Percentiles rank a stretch among this genome's conserved stretches.
Conservation (phyloP, 2,113 vertebrate species). For the Ciconia stormi region DNA sequence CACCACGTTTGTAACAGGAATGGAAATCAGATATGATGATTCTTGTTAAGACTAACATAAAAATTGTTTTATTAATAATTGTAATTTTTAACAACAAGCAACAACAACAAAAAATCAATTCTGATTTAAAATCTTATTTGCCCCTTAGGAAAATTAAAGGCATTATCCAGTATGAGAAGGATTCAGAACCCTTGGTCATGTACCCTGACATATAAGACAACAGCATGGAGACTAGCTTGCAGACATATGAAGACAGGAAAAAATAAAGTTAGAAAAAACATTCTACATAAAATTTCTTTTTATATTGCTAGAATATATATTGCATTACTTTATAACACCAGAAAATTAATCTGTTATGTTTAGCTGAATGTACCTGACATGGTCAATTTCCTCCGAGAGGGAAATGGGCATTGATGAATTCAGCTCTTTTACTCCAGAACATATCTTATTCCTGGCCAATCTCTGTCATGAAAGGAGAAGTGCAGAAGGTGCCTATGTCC, state of each 20-base stretch:
- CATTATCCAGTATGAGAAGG: background rate
- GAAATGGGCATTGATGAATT: background rate
- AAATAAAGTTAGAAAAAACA: background rate
- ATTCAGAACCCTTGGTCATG: background rate
- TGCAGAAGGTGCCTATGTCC: background rate
- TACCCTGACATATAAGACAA: background rate
- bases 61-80: background rate
- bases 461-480: background rate
- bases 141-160: background rate
- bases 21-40: background rate
- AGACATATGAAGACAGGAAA: background rate
- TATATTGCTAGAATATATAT: background rate
- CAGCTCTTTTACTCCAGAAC: background rate
- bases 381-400: background rate
- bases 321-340: background rate
- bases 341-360: background rate
- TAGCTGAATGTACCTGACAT: background rate
- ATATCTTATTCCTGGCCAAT: background rate
- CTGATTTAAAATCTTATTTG: background rate
- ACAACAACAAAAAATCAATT: background rate
- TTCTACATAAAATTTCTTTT: background rate
- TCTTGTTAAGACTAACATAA: background rate
- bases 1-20: background rate
- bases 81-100: background rate
- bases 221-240: background rate